Conservation (phyloP, 2,888 invertebrate species). For the Uloborus plumipes region DNA sequence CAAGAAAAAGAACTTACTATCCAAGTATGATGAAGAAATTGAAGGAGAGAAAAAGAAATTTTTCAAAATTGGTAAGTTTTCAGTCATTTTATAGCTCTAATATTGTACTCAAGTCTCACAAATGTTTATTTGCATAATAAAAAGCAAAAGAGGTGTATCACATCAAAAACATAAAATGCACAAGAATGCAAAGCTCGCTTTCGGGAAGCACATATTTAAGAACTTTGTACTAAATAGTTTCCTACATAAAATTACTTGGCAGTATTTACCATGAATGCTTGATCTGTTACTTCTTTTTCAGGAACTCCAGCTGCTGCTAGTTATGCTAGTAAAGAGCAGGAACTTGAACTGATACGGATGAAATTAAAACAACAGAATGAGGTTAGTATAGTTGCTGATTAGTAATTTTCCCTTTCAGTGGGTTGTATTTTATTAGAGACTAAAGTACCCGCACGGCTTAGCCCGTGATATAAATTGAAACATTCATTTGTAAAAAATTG, state of each 20-base stretch:
- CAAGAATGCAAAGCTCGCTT: too few relatives aligned
- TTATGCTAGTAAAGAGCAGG: slow-evolving; percentile 69
- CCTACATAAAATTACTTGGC: too few relatives aligned
- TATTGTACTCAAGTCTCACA: background rate
- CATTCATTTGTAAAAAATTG: too few relatives aligned
- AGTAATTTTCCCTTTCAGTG: background rate
- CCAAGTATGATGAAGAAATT: slow-evolving; percentile 96
- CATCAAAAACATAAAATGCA: too few relatives aligned
- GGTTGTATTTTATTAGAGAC: background rate
- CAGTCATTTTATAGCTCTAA: background rate
- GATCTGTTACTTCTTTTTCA: background rate
- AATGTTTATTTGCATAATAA: too few relatives aligned
- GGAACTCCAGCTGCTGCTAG: slow-evolving; percentile 11
- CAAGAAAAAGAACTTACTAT: slow-evolving; percentile 79
- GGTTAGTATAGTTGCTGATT: slow-evolving; percentile 29
- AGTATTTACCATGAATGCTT: too few relatives aligned
- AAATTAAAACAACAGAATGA: slow-evolving; percentile 70
- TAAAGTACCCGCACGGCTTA: too few relatives aligned
- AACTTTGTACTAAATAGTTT: too few relatives aligned
- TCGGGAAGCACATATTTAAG: too few relatives aligned
- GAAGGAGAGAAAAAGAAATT: slow-evolving; percentile 79
- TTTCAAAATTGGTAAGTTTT: slow-evolving; percentile 82
- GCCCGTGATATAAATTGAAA: too few relatives aligned
- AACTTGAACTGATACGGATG: slow-evolving; percentile 70
- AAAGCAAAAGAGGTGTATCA: too few relatives aligned